phyloP scores from a whole-genome alignment of 1,140 invertebrate genomes.

The Ostrea edulis region DNA sequence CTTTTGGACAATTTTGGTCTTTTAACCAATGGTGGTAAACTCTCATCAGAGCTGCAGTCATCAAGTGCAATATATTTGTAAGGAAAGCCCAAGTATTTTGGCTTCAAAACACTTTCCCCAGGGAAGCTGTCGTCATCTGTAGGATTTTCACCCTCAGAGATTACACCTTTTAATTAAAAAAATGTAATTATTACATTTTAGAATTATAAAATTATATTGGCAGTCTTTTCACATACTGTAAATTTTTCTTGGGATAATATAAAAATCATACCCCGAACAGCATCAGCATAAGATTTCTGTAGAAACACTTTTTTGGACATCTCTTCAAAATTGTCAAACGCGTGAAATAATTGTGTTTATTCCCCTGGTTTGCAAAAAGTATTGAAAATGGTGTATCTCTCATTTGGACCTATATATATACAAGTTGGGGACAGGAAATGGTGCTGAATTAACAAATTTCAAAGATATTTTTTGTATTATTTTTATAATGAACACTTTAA shows the following conservation, averaged over 20 bases:
- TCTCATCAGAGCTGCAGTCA: neutral
- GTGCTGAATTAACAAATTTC: neutral
- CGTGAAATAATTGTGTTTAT: neutral
- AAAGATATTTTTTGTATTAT: neutral
- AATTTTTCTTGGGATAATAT: too few species aligned
- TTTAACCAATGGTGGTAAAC: neutral
- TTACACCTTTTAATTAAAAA: neutral
- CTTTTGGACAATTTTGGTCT: neutral
- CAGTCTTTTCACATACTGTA: too few species aligned
- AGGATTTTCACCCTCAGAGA: neutral
- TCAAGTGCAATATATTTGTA: too few species aligned
- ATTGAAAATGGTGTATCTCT: neutral
- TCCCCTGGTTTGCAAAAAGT: neutral
- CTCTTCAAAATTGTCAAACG: neutral
- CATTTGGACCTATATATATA: neutral
- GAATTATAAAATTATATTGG: too few species aligned
- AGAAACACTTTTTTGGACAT: too few species aligned
- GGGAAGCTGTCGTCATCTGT: neutral
- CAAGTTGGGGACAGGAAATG: neutral
- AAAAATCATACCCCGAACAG: too few species aligned
- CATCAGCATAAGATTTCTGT: too few species aligned
- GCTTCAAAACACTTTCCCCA: neutral
- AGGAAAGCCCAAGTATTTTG: neutral
- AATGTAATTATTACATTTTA: neutral
- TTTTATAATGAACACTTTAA: too few species aligned